Evolutionary conservation across 2,888 invertebrate species (phyloP), one percentile per base, ranked within the genome.

Genomic region (Diogma glabrata): DNA sequence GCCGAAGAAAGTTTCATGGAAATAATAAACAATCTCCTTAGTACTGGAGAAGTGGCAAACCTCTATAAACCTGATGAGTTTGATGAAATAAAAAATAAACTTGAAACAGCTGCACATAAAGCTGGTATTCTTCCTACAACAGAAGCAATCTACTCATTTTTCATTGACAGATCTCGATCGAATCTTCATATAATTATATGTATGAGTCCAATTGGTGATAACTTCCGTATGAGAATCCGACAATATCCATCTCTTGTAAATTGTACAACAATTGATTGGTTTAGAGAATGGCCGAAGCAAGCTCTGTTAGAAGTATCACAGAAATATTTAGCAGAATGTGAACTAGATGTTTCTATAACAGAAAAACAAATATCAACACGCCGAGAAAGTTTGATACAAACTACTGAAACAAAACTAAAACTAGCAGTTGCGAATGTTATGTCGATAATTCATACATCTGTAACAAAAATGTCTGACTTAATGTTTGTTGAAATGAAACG

Each of bases 191-290:
- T 91, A 26, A 79, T 89, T 46, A 70, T 93, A 22, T 87, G 89
- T 63, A 86, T 93, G 81, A 91, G 88, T 61, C 91, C 92, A 1
- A 87, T 91, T 52, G 92, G 91, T 1, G 87, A 88, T 53, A 78
- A 79, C 14, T 90, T 92, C 69, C 67, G 78, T 62, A 82, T 84
- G 61, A 80, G 88, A 51, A 78, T 92, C 59, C 79, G 91, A 9
- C 89, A 89, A 67, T 93, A 89, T 70, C 92, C 93, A 2, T 84
- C 89, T 0, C 71, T 93, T 52, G 83, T 92, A 40, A 91, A 89
- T 71, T 82, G 85, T 57, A 87, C 89, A 1, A 89, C 90, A 0
- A 88, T 90, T 19, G 88, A 92, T 68, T 92, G 90, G 90, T 89
- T 91, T 71, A 76, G 81, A 61, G 84, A 87, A 61, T 93, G 92